Evolutionary conservation across 2,888 invertebrate genomes (phyloP).

Genomic region (Allacma fusca): DNA sequence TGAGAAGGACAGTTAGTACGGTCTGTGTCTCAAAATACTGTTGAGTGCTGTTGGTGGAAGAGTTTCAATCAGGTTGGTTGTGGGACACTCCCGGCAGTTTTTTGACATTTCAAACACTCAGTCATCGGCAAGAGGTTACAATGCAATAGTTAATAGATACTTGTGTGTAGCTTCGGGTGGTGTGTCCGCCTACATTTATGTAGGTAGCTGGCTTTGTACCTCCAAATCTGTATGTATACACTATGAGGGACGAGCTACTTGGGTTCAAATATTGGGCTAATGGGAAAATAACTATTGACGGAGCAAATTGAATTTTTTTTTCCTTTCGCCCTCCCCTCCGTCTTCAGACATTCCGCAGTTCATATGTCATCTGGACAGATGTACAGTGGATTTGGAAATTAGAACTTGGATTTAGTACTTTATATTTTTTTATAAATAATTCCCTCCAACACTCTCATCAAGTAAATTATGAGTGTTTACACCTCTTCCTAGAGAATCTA

Average conservation of each 20-base stretch:
- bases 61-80: no score
- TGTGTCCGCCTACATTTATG: no score
- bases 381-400: neutral
- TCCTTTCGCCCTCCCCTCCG: no score
- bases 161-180: no score
- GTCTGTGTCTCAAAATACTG: no score
- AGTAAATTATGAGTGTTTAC: slow-evolving; percentile 11
- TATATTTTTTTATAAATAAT: slow-evolving; percentile 6
- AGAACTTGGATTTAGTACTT: neutral
- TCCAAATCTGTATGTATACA: neutral
- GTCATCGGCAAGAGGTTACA: neutral
- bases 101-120: slow-evolving; percentile 3
- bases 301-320: no score
- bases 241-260: neutral
- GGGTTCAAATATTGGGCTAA: no score
- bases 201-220: neutral
- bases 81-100: neutral
- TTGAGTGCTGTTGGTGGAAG: no score
- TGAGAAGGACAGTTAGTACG: no score
- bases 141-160: no score
- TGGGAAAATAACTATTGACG: no score
- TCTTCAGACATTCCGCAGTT: no score
- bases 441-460: neutral
- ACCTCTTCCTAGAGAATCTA: neutral
- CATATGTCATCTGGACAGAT: neutral